Base-by-base conservation (phyloP, 2,113 vertebrate species). In the Epinephelus cyanopodus region DNA sequence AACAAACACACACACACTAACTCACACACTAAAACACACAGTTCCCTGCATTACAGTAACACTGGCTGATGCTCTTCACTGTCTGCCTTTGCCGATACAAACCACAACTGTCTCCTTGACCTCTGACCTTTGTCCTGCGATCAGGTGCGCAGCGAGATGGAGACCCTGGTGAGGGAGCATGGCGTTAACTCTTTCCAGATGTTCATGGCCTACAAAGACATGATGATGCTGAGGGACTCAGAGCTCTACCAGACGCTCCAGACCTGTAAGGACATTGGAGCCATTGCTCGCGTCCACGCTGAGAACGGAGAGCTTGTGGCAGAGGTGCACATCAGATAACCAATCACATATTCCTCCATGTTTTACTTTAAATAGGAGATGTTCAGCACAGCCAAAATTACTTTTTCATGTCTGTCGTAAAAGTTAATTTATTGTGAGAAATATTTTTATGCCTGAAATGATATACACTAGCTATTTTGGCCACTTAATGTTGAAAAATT, bases 101-200 rank as follows among this genome's bases (percentile, higher is more conserved):
- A 3, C 54, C 8, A 25, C 50, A 47, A 48, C 19, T 42, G 33
- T 65, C 42, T 23, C 27, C n/a, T 27, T 47, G 63, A 76, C 23
- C 58, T 3, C 18, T 79, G 50, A 71, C 42, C 57, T 79, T 66
- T 77, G 15, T 15, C 6, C 54, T 23, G 18, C 13, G 6, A n/a
- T 84, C 86, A 99, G 98, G 98, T 99, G 48, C 96, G 94, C 74
- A 94, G 94, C 0, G 97, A 99, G 93, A 99, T 99, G 98, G 98
- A 99, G 95, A 95, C 91, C 0, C 93, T 99, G 90, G 98, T 99
- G 85, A 95, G 97, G 74, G 98, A 99, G 88, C 97, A 98, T 56
- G 98, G 98, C 0, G 97, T 99, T 87, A 99, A 98, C 95, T 98
- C 98, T 1, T 99, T 99, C 94, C 97, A 99, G 95, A 97, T 99